Conservation (phyloP, 2,113 vertebrate genomes). For the Alouatta palliata region DNA sequence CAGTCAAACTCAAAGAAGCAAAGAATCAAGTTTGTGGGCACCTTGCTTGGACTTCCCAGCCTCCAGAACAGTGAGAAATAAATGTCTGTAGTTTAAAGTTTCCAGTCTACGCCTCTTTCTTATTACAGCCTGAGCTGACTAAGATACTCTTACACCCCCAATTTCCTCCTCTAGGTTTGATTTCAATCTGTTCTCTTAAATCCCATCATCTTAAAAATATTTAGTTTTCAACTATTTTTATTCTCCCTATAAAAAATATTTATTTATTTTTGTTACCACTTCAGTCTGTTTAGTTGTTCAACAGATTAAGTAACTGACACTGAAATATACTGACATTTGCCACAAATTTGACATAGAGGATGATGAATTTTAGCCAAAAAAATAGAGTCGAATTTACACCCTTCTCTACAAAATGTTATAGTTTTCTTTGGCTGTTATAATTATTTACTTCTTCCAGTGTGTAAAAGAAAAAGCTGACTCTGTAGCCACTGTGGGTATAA, state of each 20-base stretch:
- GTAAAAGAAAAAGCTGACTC: neutral
- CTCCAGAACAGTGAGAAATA: neutral
- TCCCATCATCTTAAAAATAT: neutral
- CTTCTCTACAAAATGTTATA: neutral
- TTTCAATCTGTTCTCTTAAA: slow-evolving; percentile 9
- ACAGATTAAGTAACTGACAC: neutral
- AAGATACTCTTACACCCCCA: neutral
- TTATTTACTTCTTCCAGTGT: neutral
- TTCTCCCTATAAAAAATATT: neutral
- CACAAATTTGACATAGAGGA: neutral
- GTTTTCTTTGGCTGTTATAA: neutral
- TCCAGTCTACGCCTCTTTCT: neutral
- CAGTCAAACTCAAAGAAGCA: neutral
- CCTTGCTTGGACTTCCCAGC: neutral
- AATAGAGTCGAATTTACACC: neutral
- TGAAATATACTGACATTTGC: neutral
- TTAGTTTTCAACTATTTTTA: neutral
- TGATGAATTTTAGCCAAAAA: neutral
- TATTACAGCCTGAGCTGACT: neutral
- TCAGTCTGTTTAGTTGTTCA: neutral
- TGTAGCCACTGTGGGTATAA: neutral
- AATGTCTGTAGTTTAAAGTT: neutral
- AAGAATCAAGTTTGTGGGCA: neutral
- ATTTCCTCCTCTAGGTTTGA: neutral
- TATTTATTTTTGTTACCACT: neutral